Evolutionary conservation across 2,797 vertebrate genomes (phyloP).

Genomic region (Gephyroberyx darwinii): DNA sequence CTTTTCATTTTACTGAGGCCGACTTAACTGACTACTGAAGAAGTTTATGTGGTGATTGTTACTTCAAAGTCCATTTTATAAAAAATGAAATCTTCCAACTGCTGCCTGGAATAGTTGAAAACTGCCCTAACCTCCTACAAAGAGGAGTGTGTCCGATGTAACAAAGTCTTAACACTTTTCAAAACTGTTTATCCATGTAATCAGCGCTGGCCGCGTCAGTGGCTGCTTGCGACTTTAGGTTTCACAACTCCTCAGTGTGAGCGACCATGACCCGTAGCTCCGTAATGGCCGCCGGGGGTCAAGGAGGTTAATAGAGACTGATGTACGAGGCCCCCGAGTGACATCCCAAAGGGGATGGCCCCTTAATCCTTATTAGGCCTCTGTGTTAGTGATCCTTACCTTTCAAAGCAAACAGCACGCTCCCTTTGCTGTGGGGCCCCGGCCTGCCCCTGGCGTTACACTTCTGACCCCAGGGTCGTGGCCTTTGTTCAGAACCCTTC

Average conservation of each 20-base stretch:
- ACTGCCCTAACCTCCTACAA: constrained; percentile 18
- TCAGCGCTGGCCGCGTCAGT: constrained; percentile 37
- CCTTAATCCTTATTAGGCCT: constrained; percentile 99
- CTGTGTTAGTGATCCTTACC: constrained; percentile 94
- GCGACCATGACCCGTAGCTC: constrained; percentile 66
- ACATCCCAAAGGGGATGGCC: constrained; percentile 89
- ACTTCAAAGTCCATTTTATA: constrained; percentile 13
- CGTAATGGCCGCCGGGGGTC: constrained; percentile 77
- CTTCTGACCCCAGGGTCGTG: constrained; percentile 93
- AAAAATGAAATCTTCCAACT: not conserved
- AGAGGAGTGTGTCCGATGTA: constrained; percentile 26
- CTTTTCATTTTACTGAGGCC: constrained; percentile 19
- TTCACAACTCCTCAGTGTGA: constrained; percentile 56
- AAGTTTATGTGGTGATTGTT: constrained; percentile 4
- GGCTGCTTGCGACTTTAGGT: constrained; percentile 31
- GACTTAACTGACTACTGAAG: not conserved
- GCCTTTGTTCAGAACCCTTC: constrained; percentile 95
- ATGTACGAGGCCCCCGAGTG: constrained; percentile 81
- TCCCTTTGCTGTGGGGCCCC: constrained; percentile 84
- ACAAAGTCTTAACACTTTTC: constrained; percentile 49
- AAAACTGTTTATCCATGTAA: constrained; percentile 52
- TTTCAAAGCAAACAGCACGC: constrained; percentile 94
- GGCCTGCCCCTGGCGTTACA: constrained; percentile 88
- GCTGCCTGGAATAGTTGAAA: constrained; percentile 15
- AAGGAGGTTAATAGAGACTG: constrained; percentile 81